A percentile compares a stretch with the other conserved stretches of the same genome.
phyloP scores from a whole-genome alignment of 2,797 vertebrate genomes.

The Paedocypris micromegethes region DNA sequence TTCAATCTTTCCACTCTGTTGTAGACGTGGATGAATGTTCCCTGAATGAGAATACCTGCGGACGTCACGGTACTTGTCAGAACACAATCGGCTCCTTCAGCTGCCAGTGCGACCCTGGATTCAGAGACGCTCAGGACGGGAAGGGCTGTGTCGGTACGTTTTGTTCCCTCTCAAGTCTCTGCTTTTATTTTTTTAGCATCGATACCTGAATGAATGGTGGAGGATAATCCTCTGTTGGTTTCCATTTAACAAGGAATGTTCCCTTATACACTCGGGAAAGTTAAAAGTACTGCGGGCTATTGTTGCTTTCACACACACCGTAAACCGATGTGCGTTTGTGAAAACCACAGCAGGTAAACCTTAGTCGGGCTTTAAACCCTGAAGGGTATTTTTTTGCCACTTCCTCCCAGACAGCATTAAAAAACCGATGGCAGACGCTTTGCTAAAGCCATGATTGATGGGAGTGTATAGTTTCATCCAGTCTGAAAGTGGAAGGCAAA shows the following conservation, averaged over 20 bases:
- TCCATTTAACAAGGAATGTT: too few relatives aligned
- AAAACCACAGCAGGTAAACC: conserved; percentile 11
- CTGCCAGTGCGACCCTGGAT: conserved; percentile 92
- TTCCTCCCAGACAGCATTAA: conserved; percentile 36
- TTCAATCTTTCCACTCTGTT: conserved; percentile 23
- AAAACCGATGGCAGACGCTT: conserved; percentile 27
- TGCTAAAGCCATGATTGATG: conserved; percentile 50
- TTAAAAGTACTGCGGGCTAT: too few relatives aligned
- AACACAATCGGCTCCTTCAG: conserved; percentile 84
- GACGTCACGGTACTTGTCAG: conserved; percentile 84
- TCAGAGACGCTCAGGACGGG: conserved; percentile 77
- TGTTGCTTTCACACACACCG: too few relatives aligned
- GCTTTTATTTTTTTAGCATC: conserved; percentile 1
- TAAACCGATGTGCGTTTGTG: not conserved
- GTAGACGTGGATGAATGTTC: conserved; percentile 90
- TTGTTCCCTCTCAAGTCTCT: not conserved
- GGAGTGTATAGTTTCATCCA: conserved; percentile 50
- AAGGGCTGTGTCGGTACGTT: conserved; percentile 82
- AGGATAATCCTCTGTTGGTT: too few relatives aligned
- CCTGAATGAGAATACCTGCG: conserved; percentile 78
- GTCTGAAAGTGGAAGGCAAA: conserved; percentile 43
- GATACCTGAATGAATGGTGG: too few relatives aligned
- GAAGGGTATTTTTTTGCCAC: conserved; percentile 3
- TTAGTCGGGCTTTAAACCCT: conserved; percentile 9
- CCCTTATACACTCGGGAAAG: too few relatives aligned